A percentile compares a stretch with the other conserved stretches of the same genome.
These are phyloP conservation scores for Eretmochelys imbricata DNA, from an alignment of 2,113 vertebrate genomes.

Conservation along the genomic window DNA sequence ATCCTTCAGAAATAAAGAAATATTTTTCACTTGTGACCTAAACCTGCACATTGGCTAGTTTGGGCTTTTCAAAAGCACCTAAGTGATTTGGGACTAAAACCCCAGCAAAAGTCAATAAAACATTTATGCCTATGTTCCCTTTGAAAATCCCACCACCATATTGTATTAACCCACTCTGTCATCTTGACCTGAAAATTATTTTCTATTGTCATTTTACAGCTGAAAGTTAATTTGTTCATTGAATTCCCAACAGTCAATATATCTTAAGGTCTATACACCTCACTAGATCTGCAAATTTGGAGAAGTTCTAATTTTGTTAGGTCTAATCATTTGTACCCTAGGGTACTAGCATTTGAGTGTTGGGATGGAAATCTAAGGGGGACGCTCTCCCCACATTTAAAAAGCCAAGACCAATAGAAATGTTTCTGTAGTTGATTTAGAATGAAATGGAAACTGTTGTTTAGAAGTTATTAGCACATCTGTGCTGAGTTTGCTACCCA, in stretches of 20 bases:
- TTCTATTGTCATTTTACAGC: background rate
- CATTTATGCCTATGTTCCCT: background rate
- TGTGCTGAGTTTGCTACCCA: background rate
- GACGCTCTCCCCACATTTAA: background rate
- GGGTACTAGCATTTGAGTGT: background rate
- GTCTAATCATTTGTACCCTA: background rate
- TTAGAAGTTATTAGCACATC: background rate
- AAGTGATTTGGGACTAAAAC: background rate
- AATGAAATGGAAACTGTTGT: background rate
- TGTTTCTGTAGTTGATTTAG: background rate
- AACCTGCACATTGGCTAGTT: background rate
- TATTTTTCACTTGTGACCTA: background rate
- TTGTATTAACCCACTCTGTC: background rate
- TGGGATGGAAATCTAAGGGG: background rate
- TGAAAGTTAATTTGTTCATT: background rate
- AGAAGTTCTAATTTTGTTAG: slow-evolving; percentile 4
- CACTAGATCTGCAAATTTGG: slow-evolving; percentile 4
- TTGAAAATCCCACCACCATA: background rate
- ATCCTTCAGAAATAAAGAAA: background rate
- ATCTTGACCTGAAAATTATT: background rate
- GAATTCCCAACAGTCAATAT: background rate
- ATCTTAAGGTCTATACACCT: background rate
- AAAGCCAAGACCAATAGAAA: background rate
- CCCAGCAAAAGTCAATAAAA: background rate
- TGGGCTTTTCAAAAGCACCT: background rate